These are phyloP conservation scores for Laterallus jamaicensis DNA, from an alignment of 2,113 vertebrate species.

Conservation along the genomic window DNA sequence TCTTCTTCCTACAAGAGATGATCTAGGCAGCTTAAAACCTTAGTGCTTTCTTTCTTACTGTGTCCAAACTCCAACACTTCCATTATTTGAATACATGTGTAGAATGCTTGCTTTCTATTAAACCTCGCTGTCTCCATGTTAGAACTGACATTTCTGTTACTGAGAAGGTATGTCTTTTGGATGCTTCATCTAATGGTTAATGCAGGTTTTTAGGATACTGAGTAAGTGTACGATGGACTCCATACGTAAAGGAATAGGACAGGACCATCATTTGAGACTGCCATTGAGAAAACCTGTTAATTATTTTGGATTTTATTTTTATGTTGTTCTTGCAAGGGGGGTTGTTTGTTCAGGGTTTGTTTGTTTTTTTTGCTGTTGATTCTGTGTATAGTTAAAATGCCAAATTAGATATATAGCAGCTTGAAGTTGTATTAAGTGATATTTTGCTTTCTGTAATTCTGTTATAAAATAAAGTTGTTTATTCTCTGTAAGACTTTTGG, in stretches of 20 bases:
- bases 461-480: slow-evolving; percentile 97
- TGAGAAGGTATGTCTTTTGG: slow-evolving; percentile 54
- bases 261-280: slow-evolving; percentile 42
- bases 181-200: slow-evolving; percentile 55
- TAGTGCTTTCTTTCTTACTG: slow-evolving; percentile 77
- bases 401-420: slow-evolving; percentile 86
- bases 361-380: slow-evolving; percentile 59
- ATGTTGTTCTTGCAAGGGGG: slow-evolving; percentile 8
- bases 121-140: slow-evolving; percentile 71
- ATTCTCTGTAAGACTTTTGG: slow-evolving; percentile 75
- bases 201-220: slow-evolving; percentile 48
- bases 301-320: slow-evolving; percentile 66
- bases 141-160: slow-evolving; percentile 71
- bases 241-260: slow-evolving; percentile 42
- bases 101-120: slow-evolving; percentile 73
- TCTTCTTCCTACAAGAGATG: slow-evolving; percentile 66
- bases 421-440: slow-evolving; percentile 84
- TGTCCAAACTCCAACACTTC: slow-evolving; percentile 70
- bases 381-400: slow-evolving; percentile 79
- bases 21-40: slow-evolving; percentile 87
- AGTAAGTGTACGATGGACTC: not conserved
- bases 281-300: slow-evolving; percentile 67
- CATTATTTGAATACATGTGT: slow-evolving; percentile 71
- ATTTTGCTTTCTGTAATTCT: slow-evolving; percentile 90
- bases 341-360: not conserved